These are phyloP conservation scores for Sebastes schlegelii DNA, from an alignment of 2,113 vertebrate species.

Conservation along the genomic window DNA sequence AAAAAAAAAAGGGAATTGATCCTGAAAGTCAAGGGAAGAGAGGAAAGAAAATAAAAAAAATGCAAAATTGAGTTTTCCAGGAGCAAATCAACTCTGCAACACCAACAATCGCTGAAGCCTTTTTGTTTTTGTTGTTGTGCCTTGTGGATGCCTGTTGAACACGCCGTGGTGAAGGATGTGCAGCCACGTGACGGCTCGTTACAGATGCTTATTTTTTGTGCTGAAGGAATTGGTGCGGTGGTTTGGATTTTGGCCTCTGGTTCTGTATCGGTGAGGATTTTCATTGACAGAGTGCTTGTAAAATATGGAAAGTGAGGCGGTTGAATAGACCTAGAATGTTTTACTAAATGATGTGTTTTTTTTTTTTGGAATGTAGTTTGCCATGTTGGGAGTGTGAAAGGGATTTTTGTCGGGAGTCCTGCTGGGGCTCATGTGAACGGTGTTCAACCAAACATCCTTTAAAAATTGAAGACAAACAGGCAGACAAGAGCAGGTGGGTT, in stretches of 20 bases:
- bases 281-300: background rate
- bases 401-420: background rate
- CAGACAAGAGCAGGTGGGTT: background rate
- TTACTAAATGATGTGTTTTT: background rate
- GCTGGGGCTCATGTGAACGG: background rate
- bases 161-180: background rate
- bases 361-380: slow-evolving; percentile 1
- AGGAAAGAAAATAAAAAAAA: background rate
- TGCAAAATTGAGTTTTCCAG: slow-evolving; percentile 8
- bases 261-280: slow-evolving; percentile 12
- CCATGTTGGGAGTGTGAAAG: slow-evolving; percentile 1
- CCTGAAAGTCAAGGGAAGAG: background rate
- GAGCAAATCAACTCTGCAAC: background rate
- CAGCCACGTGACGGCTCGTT: background rate
- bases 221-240: slow-evolving; percentile 2
- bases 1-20: slow-evolving; percentile 49
- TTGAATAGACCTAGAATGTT: background rate
- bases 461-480: background rate
- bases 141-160: slow-evolving; percentile 24
- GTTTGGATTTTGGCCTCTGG: slow-evolving; percentile 33
- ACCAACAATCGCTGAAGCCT: slow-evolving; percentile 5
- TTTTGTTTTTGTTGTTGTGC: background rate
- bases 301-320: slow-evolving; percentile 30
- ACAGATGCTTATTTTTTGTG: background rate
- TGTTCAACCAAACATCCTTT: slow-evolving; percentile 3